phyloP scores from a whole-genome alignment of 1,140 invertebrate species.

The Drosophila nigromelanica region DNA sequence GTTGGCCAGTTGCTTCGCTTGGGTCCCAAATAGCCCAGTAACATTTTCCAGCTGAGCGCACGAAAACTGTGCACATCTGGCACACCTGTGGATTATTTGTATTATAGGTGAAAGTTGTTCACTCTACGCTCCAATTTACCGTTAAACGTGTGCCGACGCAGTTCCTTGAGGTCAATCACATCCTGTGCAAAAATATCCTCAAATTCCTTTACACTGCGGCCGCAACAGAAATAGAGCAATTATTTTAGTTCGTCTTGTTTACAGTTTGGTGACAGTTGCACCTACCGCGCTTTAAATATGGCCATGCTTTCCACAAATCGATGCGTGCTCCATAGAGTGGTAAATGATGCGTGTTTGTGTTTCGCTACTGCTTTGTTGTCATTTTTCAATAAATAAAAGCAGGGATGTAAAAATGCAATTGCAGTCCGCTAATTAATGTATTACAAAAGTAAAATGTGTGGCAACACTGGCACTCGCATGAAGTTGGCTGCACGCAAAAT shows the following conservation, averaged over 20 bases:
- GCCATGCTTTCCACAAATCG: conserved; percentile 61
- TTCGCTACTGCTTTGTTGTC: conserved; percentile 40
- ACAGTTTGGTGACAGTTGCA: neutral
- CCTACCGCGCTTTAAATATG: conserved; percentile 78
- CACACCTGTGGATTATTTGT: conserved; percentile 87
- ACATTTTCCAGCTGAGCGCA: conserved; percentile 91
- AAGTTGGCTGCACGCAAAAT: conserved; percentile 39
- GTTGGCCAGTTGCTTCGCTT: conserved; percentile 87
- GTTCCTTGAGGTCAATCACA: conserved; percentile 87
- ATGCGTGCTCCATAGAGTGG: conserved; percentile 33
- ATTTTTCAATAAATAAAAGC: conserved; percentile 20
- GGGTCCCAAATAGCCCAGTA: conserved; percentile 92
- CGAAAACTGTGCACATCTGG: conserved; percentile 92
- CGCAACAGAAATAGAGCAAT: conserved; percentile 3
- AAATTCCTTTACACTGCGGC: conserved; percentile 90
- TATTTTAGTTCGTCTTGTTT: conserved; percentile 3
- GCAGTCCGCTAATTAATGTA: conserved; percentile 26
- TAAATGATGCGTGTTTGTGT: neutral
- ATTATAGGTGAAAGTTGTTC: neutral
- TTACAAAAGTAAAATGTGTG: neutral
- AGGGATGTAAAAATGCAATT: conserved; percentile 32
- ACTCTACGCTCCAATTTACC: conserved; percentile 85
- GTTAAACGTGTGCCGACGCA: conserved; percentile 90
- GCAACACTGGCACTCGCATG: conserved; percentile 19
- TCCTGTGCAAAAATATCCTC: conserved; percentile 88